Percentiles rank a stretch among this genome's conserved stretches.
Evolutionary conservation across 2,797 vertebrate genomes (phyloP).

Genomic region (Ctenopoma multispine): DNA sequence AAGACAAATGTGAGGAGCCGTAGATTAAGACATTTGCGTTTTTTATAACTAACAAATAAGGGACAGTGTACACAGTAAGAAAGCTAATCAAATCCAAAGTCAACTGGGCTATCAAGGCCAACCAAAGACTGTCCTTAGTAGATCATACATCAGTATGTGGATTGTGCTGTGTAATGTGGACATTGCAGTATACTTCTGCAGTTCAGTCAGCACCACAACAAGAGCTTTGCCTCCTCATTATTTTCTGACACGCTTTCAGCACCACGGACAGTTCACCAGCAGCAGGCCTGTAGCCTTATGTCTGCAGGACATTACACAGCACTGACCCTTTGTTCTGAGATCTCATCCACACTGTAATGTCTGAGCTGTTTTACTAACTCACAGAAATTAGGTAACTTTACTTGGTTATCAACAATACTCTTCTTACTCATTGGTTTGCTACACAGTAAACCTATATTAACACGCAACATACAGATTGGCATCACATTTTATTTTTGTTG

Average conservation of each 20-base stretch:
- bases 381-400: too few species aligned
- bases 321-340: slow-evolving; percentile 17
- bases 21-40: background rate
- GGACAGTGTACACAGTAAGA: slow-evolving; percentile 26
- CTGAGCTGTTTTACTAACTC: too few species aligned
- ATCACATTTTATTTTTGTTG: slow-evolving; percentile 19
- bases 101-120: background rate
- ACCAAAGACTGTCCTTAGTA: slow-evolving; percentile 47
- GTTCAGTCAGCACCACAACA: slow-evolving; percentile 18
- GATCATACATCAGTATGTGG: too few species aligned
- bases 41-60: background rate
- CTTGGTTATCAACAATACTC: too few species aligned
- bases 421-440: too few species aligned
- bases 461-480: slow-evolving; percentile 11
- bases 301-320: slow-evolving; percentile 19
- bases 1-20: background rate
- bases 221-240: background rate
- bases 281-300: background rate
- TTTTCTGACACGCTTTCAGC: slow-evolving; percentile 43
- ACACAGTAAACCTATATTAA: too few species aligned
- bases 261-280: slow-evolving; percentile 60
- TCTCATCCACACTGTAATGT: background rate
- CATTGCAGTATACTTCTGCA: background rate
- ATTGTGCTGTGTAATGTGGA: background rate
- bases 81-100: slow-evolving; percentile 23